Evolutionary conservation across 2,888 invertebrate genomes (phyloP).

Genomic region (Hirtodrosophila trivittata): DNA sequence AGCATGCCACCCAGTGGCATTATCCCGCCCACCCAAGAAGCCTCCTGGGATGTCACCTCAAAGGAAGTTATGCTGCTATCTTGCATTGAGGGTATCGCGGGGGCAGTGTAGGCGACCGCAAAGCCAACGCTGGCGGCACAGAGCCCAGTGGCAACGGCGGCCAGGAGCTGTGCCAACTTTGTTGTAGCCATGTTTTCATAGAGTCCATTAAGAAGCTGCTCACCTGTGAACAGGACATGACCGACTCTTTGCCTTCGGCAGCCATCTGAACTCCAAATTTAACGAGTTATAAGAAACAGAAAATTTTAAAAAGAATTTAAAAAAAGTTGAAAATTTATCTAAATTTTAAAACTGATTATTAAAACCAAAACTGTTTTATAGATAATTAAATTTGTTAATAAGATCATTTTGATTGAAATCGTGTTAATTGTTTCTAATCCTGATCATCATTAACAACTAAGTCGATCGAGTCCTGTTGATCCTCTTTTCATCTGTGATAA

Average conservation of each 20-base stretch:
- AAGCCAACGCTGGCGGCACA: slow-evolving; percentile 14
- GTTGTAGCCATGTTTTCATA: no score
- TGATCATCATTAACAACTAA: no score
- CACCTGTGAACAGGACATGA: slow-evolving; percentile 16
- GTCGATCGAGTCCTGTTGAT: no score
- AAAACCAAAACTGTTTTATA: no score
- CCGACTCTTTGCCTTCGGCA: neutral
- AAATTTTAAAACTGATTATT: no score
- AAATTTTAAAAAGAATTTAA: neutral
- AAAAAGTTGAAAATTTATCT: no score
- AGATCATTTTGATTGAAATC: no score
- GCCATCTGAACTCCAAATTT: slow-evolving; percentile 4
- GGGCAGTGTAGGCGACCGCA: slow-evolving; percentile 15
- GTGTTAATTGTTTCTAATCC: no score
- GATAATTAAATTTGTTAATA: no score
- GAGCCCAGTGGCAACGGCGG: slow-evolving; percentile 1
- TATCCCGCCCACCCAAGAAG: slow-evolving; percentile 34
- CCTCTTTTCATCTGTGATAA: no score
- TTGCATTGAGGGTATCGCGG: slow-evolving; percentile 28
- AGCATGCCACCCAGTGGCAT: slow-evolving; percentile 20
- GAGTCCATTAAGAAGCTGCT: neutral
- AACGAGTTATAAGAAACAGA: neutral
- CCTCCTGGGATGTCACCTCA: slow-evolving; percentile 7
- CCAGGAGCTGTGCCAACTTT: slow-evolving; percentile 3
- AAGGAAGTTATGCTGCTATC: slow-evolving; percentile 9